Conservation (phyloP, 2,888 invertebrate species). For the Busseola fusca region DNA sequence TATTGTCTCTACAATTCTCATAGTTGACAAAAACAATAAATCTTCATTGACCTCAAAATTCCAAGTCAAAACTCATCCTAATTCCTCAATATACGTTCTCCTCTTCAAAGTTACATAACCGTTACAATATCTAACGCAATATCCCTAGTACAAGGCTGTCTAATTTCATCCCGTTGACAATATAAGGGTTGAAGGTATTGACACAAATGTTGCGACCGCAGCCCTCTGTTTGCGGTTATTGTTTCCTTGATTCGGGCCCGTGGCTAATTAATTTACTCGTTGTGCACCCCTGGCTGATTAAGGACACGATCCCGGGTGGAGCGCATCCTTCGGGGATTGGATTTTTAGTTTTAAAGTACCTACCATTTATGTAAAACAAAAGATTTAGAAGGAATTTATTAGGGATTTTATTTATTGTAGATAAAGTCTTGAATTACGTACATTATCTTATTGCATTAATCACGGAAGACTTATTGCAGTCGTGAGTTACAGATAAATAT, state of each 20-base stretch:
- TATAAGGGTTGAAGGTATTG: slow-evolving; percentile 81
- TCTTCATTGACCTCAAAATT: slow-evolving; percentile 3
- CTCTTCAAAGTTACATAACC: slow-evolving; percentile 57
- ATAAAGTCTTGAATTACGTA: background rate
- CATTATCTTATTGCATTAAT: background rate
- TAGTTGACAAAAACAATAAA: background rate
- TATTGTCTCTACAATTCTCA: background rate
- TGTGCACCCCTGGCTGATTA: slow-evolving; percentile 62
- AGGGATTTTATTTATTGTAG: background rate
- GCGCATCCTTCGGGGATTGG: slow-evolving; percentile 12
- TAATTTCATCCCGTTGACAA: slow-evolving; percentile 76
- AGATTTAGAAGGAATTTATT: no score
- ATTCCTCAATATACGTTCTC: slow-evolving; percentile 21
- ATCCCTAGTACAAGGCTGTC: slow-evolving; percentile 59
- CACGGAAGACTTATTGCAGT: slow-evolving; percentile 10
- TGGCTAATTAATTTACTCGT: slow-evolving; percentile 83
- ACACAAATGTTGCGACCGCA: slow-evolving; percentile 79
- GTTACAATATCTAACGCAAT: slow-evolving; percentile 67
- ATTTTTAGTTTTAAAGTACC: slow-evolving; percentile 24
- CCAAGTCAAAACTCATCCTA: slow-evolving; percentile 9
- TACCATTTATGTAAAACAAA: background rate
- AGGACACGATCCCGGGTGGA: slow-evolving; percentile 42
- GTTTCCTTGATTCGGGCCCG: slow-evolving; percentile 83
- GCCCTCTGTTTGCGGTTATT: slow-evolving; percentile 86
- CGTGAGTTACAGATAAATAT: slow-evolving; percentile 37